phyloP scores from a whole-genome alignment of 92 coral and sea anemone genomes.

The Plumapathes pennacea region DNA sequence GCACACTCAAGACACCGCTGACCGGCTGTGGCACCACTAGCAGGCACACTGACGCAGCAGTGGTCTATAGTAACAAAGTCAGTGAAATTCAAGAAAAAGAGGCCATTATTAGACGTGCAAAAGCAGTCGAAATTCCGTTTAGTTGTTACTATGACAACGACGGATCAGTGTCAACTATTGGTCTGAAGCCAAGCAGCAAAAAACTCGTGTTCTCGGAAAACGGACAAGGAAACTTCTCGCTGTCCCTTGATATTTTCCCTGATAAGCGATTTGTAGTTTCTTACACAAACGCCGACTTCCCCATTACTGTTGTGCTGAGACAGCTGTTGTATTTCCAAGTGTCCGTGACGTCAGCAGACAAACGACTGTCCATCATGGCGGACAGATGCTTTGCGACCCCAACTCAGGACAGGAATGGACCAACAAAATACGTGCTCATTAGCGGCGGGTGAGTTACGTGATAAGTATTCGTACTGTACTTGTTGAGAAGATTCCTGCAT shows the following conservation, averaged over 20 bases:
- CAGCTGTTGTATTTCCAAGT: slow-evolving; percentile 29
- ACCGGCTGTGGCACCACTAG: slow-evolving; percentile 39
- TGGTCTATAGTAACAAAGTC: slow-evolving; percentile 53
- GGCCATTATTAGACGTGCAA: slow-evolving; percentile 35
- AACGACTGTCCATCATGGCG: slow-evolving; percentile 27
- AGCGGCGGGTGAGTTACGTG: background rate
- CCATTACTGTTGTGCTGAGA: slow-evolving; percentile 24
- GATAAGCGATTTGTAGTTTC: slow-evolving; percentile 19
- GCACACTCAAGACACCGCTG: slow-evolving; percentile 28
- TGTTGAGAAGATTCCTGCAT: background rate
- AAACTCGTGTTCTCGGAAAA: slow-evolving; percentile 14
- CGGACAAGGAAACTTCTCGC: slow-evolving; percentile 27
- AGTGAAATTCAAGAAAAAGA: slow-evolving; percentile 5
- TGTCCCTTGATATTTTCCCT: slow-evolving; percentile 28
- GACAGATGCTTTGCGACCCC: slow-evolving; percentile 42
- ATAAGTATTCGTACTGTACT: background rate
- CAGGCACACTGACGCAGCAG: slow-evolving; percentile 6
- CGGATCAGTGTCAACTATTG: slow-evolving; percentile 6
- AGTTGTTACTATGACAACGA: slow-evolving; percentile 20
- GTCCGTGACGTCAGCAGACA: slow-evolving; percentile 33
- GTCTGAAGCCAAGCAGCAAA: slow-evolving; percentile 23
- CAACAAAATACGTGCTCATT: slow-evolving; percentile 1
- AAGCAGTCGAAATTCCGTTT: slow-evolving; percentile 22
- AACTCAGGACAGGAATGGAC: background rate
- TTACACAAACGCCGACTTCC: slow-evolving; percentile 23